Evolutionary conservation across 2,888 invertebrate species (phyloP), one percentile per base, ranked within the genome.

Genomic region (Megamerina dolium): DNA sequence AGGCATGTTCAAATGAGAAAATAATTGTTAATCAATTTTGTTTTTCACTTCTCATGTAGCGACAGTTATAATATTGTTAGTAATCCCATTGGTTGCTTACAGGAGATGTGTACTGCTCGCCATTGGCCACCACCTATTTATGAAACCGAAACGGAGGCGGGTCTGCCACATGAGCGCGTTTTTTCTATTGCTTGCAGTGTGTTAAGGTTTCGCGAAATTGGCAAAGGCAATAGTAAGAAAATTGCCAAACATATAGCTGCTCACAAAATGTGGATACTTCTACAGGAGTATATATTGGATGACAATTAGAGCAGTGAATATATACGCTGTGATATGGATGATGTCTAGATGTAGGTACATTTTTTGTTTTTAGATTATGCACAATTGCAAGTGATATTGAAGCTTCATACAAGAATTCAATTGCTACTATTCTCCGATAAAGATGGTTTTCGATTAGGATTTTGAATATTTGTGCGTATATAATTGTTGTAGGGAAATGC

Each of bases 181-280:
- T 97, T 96, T 66, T 89, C 93, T 0, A 92, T 95, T 60, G 83
- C 87, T 4, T 95, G 96, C 66, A 84, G 84, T 41, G 85, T 95
- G 56, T 76, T 90, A 55, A 90, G 87, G 59, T 84, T 86, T 58
- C 81, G 83, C 19, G 92, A 94, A 72, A 75, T 84, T 27, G 90
- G 91, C 37, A 84, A 83, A 29, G 95, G 94, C 13, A 92, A 94
- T 64, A 94, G 93, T 39, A 97, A 97, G 76, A 96, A 96, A 70
- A 77, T 93, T 38, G 95, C 96, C 3, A 97, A 97, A 72, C 79
- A 94, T n/a, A 83, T 89, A 67, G 95, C 96, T 1, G 96, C 96
- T 3, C 86, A 89, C 65, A 87, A 89, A 69, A 93, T 96, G 93
- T 87, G 87, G 86, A 84, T 85, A 54, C 78, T 82, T 29, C 71